These are phyloP conservation scores for Cydia splendana DNA, from an alignment of 1,140 invertebrate genomes.

Conservation along the genomic window DNA sequence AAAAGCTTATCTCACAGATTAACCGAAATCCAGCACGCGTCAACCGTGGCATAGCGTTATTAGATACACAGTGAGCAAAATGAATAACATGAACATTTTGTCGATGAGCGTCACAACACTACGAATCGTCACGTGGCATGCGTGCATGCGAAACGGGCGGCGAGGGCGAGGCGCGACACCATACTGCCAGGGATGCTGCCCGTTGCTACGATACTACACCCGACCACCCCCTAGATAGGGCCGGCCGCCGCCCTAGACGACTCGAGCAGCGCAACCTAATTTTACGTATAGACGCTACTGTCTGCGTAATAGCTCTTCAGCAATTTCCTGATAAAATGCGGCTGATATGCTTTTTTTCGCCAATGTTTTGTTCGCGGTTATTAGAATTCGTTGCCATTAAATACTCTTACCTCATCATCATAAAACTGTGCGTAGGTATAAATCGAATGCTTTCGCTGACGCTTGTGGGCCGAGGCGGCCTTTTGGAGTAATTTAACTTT, in stretches of 20 bases:
- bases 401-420: not conserved
- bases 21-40: slow-evolving; percentile 55
- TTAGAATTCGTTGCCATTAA: slow-evolving; percentile 20
- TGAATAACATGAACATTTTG: slow-evolving; percentile 72
- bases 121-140: slow-evolving; percentile 41
- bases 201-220: slow-evolving; percentile 74
- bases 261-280: slow-evolving; percentile 67
- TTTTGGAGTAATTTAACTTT: slow-evolving; percentile 17
- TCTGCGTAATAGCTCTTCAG: slow-evolving; percentile 68
- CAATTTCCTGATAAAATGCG: slow-evolving; percentile 68
- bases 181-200: slow-evolving; percentile 73
- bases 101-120: slow-evolving; percentile 43
- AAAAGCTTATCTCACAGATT: slow-evolving; percentile 48
- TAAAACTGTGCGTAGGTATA: not conserved
- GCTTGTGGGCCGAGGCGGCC: not conserved
- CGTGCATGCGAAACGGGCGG: slow-evolving; percentile 38
- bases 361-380: slow-evolving; percentile 24
- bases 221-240: slow-evolving; percentile 63
- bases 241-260: slow-evolving; percentile 73
- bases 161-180: slow-evolving; percentile 48
- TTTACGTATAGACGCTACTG: slow-evolving; percentile 69
- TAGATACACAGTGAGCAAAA: slow-evolving; percentile 70
- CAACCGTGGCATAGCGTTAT: slow-evolving; percentile 70
- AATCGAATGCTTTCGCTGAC: slow-evolving; percentile 3
- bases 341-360: slow-evolving; percentile 39